phyloP scores from a whole-genome alignment of 2,888 invertebrate species.

The Sacculina carcini region DNA sequence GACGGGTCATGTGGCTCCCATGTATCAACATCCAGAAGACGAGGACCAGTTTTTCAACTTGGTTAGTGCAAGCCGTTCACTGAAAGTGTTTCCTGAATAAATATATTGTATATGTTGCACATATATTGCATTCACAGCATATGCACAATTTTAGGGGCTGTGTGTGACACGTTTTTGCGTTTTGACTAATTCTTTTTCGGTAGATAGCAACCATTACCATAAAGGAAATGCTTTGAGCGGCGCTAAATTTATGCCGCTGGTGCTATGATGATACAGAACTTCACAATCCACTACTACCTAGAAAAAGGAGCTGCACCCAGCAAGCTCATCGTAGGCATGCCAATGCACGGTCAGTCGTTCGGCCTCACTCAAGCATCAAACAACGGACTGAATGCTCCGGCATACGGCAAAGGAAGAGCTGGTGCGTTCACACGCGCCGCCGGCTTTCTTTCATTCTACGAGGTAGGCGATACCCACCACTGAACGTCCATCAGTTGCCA shows the following conservation, averaged over 20 bases:
- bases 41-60: slow-evolving; percentile 56
- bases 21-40: slow-evolving; percentile 56
- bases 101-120: not conserved
- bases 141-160: slow-evolving; percentile 7
- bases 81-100: not conserved
- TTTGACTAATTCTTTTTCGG: not conserved
- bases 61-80: slow-evolving; percentile 24
- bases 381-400: slow-evolving; percentile 43
- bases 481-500: too few species aligned
- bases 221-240: not conserved
- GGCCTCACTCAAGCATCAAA: slow-evolving; percentile 26
- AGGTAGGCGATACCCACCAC: too few species aligned
- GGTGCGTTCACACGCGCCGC: slow-evolving; percentile 64
- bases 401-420: slow-evolving; percentile 47
- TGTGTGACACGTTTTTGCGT: not conserved
- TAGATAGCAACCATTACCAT: not conserved
- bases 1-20: slow-evolving; percentile 65
- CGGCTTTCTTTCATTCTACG: slow-evolving; percentile 66
- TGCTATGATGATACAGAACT: slow-evolving; percentile 35
- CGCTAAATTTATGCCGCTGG: slow-evolving; percentile 19
- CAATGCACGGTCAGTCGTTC: slow-evolving; percentile 71
- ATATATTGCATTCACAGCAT: not conserved
- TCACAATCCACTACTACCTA: slow-evolving; percentile 46
- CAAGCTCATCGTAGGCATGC: slow-evolving; percentile 41
- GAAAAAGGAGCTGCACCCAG: slow-evolving; percentile 33